phyloP scores from a whole-genome alignment of 2,797 vertebrate genomes.

The Tympanoctomys barrerae region DNA sequence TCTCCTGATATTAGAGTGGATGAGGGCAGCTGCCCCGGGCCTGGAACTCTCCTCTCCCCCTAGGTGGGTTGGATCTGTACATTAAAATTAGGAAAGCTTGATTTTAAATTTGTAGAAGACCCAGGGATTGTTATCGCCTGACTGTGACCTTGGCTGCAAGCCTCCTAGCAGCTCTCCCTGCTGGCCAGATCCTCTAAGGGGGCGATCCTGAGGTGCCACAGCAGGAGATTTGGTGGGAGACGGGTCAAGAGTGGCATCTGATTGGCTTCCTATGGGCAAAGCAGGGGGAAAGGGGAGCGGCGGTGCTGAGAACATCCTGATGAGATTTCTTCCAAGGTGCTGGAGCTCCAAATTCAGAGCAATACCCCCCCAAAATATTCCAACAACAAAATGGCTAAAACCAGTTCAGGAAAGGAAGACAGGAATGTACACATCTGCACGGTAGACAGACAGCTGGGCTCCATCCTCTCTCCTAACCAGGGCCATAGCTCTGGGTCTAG shows the following conservation, averaged over 20 bases:
- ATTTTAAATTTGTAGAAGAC: conserved; percentile 55
- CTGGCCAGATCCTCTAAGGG: neutral
- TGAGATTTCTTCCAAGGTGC: neutral
- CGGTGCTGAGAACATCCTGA: neutral
- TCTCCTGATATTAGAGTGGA: neutral
- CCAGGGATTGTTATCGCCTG: conserved; percentile 8
- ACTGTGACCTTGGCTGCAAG: conserved; percentile 22
- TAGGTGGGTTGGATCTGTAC: neutral
- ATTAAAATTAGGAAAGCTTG: conserved; percentile 39
- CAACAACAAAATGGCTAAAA: neutral
- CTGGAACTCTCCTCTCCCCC: neutral
- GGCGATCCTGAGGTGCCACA: neutral
- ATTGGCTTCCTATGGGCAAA: neutral
- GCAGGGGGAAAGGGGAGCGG: neutral
- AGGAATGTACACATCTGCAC: neutral
- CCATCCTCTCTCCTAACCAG: neutral
- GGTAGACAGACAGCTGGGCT: neutral
- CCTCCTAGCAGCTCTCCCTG: neutral
- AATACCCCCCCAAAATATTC: neutral
- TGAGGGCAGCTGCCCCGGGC: conserved; percentile 56
- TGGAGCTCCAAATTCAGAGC: neutral
- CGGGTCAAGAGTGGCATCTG: neutral
- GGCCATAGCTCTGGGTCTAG: neutral
- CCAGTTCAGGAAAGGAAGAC: neutral
- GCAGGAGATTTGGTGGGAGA: neutral